These are phyloP conservation scores for Mylabris phalerata DNA, from an alignment of 1,140 invertebrate genomes.

Conservation along the genomic window DNA sequence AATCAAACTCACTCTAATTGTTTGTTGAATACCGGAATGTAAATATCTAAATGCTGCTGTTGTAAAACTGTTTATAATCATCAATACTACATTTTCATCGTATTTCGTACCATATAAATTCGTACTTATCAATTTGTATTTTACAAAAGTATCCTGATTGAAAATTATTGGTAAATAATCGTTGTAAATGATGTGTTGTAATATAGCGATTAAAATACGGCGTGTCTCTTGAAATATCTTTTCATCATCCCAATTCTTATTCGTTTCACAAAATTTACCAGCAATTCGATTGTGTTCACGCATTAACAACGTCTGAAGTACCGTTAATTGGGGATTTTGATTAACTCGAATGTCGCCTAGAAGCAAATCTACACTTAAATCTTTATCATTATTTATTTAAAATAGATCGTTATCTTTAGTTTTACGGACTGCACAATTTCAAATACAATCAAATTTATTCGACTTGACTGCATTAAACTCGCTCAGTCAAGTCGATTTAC, in stretches of 20 bases:
- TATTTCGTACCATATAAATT: slow-evolving; percentile 49
- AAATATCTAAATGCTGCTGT: slow-evolving; percentile 56
- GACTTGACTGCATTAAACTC: too few relatives aligned
- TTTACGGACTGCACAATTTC: too few relatives aligned
- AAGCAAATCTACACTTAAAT: background rate
- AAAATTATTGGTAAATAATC: slow-evolving; percentile 60
- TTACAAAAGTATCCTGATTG: slow-evolving; percentile 37
- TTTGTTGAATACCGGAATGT: slow-evolving; percentile 52
- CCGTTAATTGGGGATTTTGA: slow-evolving; percentile 68
- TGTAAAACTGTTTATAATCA: slow-evolving; percentile 57
- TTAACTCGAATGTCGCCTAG: slow-evolving; percentile 75
- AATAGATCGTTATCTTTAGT: too few relatives aligned
- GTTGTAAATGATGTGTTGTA: slow-evolving; percentile 61
- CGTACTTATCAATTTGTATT: slow-evolving; percentile 8
- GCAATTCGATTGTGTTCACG: slow-evolving; percentile 58
- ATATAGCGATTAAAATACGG: slow-evolving; percentile 48
- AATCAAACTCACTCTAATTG: slow-evolving; percentile 33
- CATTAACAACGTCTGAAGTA: slow-evolving; percentile 42
- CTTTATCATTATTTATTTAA: too few relatives aligned
- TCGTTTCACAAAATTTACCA: slow-evolving; percentile 45
- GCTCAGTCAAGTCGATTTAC: slow-evolving; percentile 32
- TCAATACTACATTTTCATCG: slow-evolving; percentile 53
- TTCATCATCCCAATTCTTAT: slow-evolving; percentile 55
- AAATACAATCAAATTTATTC: too few relatives aligned
- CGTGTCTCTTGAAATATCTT: slow-evolving; percentile 55